Evolutionary conservation across 2,888 invertebrate genomes (phyloP).

Genomic region (Drosophila pegasa): DNA sequence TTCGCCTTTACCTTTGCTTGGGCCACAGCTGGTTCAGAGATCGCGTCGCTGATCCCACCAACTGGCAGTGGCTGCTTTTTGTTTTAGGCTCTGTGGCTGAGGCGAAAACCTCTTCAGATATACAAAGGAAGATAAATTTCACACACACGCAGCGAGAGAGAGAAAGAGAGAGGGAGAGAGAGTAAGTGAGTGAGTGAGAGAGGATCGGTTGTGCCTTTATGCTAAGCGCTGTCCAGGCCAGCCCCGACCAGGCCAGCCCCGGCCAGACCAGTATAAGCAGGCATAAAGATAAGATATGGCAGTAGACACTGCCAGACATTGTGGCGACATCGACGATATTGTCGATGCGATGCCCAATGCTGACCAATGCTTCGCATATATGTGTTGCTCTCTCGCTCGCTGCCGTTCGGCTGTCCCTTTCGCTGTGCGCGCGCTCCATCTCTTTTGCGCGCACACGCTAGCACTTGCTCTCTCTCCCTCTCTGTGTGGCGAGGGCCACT

Average conservation of each 20-base stretch:
- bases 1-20: conserved; percentile 32
- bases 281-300: conserved; percentile 82
- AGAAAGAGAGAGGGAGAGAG: conserved; percentile 10
- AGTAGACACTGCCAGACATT: conserved; percentile 82
- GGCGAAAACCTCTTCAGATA: conserved; percentile 78
- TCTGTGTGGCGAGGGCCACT: conserved; percentile 43
- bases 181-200: conserved; percentile 32
- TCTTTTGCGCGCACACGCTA: conserved; percentile 10
- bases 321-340: conserved; percentile 79
- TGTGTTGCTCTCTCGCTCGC: conserved; percentile 11
- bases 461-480: conserved; percentile 13
- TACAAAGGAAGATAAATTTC: conserved; percentile 82
- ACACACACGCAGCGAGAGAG: conserved; percentile 25
- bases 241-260: conserved; percentile 25
- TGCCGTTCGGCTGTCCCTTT: conserved; percentile 21
- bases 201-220: conserved; percentile 58
- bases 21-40: conserved; percentile 66
- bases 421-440: conserved; percentile 8
- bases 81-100: conserved; percentile 60
- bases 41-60: conserved; percentile 56
- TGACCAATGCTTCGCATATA: conserved; percentile 30
- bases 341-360: conserved; percentile 59
- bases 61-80: conserved; percentile 63
- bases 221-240: conserved; percentile 58
- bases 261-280: conserved; percentile 12